Conservation (phyloP, 2,888 invertebrate species). For the Pseudococcus viburni region DNA sequence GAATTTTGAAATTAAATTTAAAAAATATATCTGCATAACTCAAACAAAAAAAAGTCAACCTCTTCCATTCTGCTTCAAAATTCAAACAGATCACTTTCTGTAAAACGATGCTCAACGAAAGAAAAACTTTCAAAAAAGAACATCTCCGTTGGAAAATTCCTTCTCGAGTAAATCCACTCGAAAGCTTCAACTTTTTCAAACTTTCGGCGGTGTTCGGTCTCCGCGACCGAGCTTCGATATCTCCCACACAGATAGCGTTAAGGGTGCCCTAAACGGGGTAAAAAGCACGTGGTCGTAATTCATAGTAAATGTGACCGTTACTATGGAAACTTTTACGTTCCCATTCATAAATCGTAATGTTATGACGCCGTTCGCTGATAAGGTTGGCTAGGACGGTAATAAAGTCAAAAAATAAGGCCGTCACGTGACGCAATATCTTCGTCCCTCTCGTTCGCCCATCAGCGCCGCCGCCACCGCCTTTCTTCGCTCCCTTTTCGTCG, state of each 20-base stretch:
- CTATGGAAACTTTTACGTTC: slow-evolving; percentile 65
- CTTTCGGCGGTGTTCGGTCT: background rate
- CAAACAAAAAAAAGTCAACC: no score
- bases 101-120: no score
- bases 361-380: slow-evolving; percentile 67
- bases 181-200: background rate
- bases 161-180: background rate
- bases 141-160: background rate
- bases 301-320: slow-evolving; percentile 66
- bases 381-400: slow-evolving; percentile 67
- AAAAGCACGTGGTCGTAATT: slow-evolving; percentile 67
- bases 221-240: background rate
- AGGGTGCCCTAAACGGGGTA: slow-evolving; percentile 19
- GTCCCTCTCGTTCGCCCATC: slow-evolving; percentile 40
- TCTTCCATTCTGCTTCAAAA: no score
- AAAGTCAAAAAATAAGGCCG: slow-evolving; percentile 67
- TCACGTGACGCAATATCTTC: slow-evolving; percentile 66
- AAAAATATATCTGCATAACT: no score
- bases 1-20: no score
- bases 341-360: slow-evolving; percentile 67
- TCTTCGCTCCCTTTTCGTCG: slow-evolving; percentile 53
- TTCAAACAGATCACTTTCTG: no score
- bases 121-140: background rate
- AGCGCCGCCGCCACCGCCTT: slow-evolving; percentile 3
- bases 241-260: slow-evolving; percentile 48